phyloP scores from a whole-genome alignment of 2,888 invertebrate genomes.

The Tipula confusa region DNA sequence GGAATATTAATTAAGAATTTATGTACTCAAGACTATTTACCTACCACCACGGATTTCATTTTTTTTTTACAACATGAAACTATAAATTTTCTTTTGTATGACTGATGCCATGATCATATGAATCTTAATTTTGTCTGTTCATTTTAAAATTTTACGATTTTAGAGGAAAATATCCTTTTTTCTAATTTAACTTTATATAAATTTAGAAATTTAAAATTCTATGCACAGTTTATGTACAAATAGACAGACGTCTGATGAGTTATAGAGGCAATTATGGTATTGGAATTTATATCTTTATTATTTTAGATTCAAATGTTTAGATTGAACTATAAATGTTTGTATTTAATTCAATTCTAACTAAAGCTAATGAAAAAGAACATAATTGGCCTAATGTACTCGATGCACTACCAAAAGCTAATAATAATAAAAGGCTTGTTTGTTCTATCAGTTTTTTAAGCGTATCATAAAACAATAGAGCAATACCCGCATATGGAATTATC shows the following conservation, averaged over 20 bases:
- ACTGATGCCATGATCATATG: not conserved
- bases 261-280: too few relatives aligned
- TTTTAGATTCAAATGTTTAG: too few relatives aligned
- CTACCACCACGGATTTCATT: not conserved
- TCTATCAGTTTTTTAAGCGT: conserved; percentile 80
- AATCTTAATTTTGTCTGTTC: not conserved
- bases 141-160: not conserved
- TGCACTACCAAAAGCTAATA: conserved; percentile 87
- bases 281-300: too few relatives aligned
- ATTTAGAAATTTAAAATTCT: not conserved
- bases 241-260: not conserved
- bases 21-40: not conserved
- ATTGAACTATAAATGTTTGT: too few relatives aligned
- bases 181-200: too few relatives aligned
- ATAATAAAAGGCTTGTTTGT: conserved; percentile 81
- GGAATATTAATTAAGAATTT: conserved; percentile 12
- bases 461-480: conserved; percentile 97
- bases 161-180: not conserved
- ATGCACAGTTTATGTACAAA: not conserved
- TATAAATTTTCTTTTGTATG: not conserved
- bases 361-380: conserved; percentile 94
- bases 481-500: conserved; percentile 98
- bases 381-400: conserved; percentile 96
- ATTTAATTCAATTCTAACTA: too few relatives aligned
- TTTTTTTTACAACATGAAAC: not conserved